Conservation (phyloP, 2,113 vertebrate species). For the Climacteris rufus region DNA sequence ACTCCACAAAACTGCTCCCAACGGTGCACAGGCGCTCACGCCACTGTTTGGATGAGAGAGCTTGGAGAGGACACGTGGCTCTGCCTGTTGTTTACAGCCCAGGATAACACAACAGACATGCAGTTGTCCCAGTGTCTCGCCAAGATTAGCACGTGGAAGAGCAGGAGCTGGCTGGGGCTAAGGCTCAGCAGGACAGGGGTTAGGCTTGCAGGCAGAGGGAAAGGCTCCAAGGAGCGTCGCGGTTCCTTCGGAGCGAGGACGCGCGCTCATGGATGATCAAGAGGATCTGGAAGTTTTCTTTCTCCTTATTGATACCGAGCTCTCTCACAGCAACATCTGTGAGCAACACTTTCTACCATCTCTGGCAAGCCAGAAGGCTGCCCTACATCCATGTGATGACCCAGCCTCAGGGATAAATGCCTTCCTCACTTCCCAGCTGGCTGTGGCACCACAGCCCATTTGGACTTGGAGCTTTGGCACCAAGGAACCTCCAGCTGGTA, state of each 20-base stretch:
- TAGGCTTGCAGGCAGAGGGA: background rate
- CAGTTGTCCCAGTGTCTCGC: slow-evolving; percentile 35
- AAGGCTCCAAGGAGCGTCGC: background rate
- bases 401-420: background rate
- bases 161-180: slow-evolving; percentile 37
- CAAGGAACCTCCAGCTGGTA: background rate
- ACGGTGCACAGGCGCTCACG: background rate
- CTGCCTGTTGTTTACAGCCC: slow-evolving; percentile 54
- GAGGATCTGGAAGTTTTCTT: background rate
- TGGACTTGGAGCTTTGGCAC: background rate
- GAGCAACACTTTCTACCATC: background rate
- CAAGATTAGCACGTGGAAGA: slow-evolving; percentile 61
- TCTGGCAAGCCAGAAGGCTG: background rate
- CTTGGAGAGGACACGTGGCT: slow-evolving; percentile 31
- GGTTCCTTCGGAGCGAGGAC: background rate
- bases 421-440: background rate
- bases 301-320: background rate
- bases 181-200: slow-evolving; percentile 35
- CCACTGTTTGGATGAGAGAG: slow-evolving; percentile 46
- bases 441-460: background rate
- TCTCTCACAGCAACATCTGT: background rate
- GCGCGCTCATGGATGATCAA: background rate
- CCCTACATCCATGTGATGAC: background rate
- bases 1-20: background rate
- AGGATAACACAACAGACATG: slow-evolving; percentile 17